phyloP scores from a whole-genome alignment of 2,113 vertebrate genomes.

The Myotis davidii region DNA sequence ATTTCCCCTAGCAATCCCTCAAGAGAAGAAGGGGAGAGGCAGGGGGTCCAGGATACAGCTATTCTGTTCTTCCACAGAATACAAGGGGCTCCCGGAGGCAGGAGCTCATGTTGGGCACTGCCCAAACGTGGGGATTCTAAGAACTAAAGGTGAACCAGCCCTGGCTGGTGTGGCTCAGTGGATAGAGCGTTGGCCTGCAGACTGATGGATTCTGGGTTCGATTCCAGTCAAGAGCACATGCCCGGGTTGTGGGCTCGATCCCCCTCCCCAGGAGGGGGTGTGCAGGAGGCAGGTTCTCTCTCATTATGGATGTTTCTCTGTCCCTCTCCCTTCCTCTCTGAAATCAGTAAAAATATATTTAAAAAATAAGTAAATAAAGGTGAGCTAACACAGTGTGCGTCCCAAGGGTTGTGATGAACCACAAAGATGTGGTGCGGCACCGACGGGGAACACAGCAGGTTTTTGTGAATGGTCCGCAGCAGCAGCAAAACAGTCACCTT shows the following conservation, averaged over 20 bases:
- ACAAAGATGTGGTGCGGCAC: background rate
- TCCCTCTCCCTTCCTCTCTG: no score
- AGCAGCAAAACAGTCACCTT: background rate
- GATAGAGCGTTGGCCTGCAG: no score
- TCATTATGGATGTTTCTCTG: no score
- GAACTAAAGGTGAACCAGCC: background rate
- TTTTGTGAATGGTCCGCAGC: background rate
- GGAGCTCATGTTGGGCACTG: background rate
- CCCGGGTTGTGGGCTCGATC: no score
- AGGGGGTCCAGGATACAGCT: background rate
- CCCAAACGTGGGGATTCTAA: background rate
- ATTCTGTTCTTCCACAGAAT: background rate
- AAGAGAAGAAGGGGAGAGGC: background rate
- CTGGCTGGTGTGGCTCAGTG: no score
- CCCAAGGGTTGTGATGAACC: background rate
- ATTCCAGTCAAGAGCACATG: no score
- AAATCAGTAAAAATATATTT: no score
- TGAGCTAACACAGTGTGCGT: background rate
- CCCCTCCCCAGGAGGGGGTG: no score
- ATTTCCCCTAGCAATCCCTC: background rate
- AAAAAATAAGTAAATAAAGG: background rate
- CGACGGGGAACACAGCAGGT: background rate
- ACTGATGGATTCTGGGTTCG: no score
- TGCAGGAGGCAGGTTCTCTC: no score
- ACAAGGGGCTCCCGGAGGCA: background rate